These are phyloP conservation scores for Sminthurinus signatus DNA, from an alignment of 1,140 invertebrate genomes.

Conservation along the genomic window DNA sequence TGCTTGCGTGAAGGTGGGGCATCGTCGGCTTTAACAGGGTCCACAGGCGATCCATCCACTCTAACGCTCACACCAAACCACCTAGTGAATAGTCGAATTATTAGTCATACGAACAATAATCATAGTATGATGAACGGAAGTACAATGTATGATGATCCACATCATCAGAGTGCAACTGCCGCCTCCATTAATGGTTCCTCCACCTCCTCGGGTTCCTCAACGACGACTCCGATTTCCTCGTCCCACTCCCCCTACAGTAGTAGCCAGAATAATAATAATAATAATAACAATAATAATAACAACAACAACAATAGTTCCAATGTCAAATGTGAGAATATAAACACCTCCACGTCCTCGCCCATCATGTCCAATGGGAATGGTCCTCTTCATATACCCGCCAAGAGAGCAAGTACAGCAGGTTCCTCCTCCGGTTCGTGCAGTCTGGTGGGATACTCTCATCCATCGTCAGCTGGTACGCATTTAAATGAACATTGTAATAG, in stretches of 20 bases:
- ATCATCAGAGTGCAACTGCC: conserved; percentile 52
- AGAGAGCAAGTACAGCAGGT: conserved; percentile 57
- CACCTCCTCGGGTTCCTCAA: conserved; percentile 19
- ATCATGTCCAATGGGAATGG: conserved; percentile 47
- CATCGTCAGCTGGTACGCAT: conserved; percentile 34
- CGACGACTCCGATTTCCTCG: conserved; percentile 52
- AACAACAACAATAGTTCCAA: conserved; percentile 49
- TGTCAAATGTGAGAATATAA: conserved; percentile 38
- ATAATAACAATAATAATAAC: conserved; percentile 50
- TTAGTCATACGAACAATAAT: conserved; percentile 17
- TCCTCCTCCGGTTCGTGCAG: conserved; percentile 41
- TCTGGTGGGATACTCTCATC: conserved; percentile 28
- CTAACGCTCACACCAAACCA: conserved; percentile 27
- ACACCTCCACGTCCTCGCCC: conserved; percentile 25
- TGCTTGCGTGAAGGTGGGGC: conserved; percentile 42
- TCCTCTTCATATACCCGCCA: conserved; percentile 75
- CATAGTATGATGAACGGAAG: conserved; percentile 66
- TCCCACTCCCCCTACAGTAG: conserved; percentile 64
- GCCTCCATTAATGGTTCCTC: conserved; percentile 24
- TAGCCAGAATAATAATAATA: conserved; percentile 51
- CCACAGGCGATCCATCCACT: conserved; percentile 30
- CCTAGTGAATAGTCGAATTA: conserved; percentile 16
- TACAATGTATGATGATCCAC: conserved; percentile 64
- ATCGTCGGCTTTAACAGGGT: conserved; percentile 16
- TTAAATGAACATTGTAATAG: conserved; percentile 1